These are phyloP conservation scores for Riparia riparia DNA, from an alignment of 2,113 vertebrate genomes.

Conservation along the genomic window DNA sequence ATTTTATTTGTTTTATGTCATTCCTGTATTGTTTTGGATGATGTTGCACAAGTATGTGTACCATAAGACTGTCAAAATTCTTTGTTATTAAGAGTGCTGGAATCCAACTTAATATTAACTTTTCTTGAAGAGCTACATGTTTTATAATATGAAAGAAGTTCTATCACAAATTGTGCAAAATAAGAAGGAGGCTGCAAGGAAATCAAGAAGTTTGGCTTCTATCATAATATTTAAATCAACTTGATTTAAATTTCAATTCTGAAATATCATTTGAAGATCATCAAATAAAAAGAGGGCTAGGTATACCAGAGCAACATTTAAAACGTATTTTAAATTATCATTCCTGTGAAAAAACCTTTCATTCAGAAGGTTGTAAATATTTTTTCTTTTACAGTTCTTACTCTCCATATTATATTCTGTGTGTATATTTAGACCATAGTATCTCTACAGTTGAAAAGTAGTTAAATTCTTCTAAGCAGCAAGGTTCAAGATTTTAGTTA, in stretches of 20 bases:
- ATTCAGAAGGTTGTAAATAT: not conserved
- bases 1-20: not conserved
- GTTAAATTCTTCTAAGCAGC: not conserved
- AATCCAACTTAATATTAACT: not conserved
- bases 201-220: not conserved
- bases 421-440: not conserved
- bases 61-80: not conserved
- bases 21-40: not conserved
- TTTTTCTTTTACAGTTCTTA: not conserved
- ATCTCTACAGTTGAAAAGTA: not conserved
- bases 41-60: not conserved
- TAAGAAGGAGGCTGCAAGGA: not conserved
- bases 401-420: not conserved
- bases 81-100: not conserved
- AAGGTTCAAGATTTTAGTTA: not conserved
- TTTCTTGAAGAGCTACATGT: not conserved
- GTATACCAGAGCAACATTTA: not conserved
- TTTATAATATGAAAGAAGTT: not conserved
- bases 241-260: too few relatives aligned
- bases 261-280: not conserved
- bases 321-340: not conserved
- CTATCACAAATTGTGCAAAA: not conserved
- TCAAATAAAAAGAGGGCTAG: not conserved
- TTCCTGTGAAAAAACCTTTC: not conserved
- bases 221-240: not conserved